Evolutionary conservation across 1,140 invertebrate species (phyloP).

Genomic region (Brachystomella parvula): DNA sequence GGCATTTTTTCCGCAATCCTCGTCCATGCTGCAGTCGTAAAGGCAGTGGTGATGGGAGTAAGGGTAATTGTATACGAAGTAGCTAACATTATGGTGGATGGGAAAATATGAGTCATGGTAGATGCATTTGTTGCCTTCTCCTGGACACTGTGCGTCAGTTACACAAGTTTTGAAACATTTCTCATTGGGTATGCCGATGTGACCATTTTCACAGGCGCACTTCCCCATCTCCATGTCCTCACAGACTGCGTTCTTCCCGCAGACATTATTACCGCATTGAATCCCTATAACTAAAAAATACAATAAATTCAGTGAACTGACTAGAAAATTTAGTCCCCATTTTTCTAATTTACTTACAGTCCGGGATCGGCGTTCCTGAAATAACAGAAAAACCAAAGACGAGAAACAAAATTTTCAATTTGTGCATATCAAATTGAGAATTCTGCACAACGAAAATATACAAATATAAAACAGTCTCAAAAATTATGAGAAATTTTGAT

Average conservation of each 20-base stretch:
- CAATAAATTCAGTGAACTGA: not conserved
- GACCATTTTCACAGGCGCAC: not conserved
- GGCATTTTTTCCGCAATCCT: not conserved
- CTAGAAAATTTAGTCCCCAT: not conserved
- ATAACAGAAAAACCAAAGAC: too few species aligned
- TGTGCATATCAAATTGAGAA: too few species aligned
- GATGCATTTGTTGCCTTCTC: not conserved
- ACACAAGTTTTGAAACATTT: not conserved
- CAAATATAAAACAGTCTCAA: too few species aligned
- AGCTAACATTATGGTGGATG: not conserved
- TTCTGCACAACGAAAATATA: too few species aligned
- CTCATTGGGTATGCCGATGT: not conserved
- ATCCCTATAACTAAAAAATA: not conserved
- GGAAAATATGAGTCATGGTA: not conserved
- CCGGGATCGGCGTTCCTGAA: too few species aligned
- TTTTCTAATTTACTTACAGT: not conserved
- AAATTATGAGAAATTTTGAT: too few species aligned
- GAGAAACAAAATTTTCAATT: too few species aligned
- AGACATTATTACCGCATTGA: not conserved
- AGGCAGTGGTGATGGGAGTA: constrained; percentile 1
- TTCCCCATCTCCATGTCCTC: not conserved
- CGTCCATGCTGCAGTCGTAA: not conserved
- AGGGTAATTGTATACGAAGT: not conserved
- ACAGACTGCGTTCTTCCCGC: not conserved
- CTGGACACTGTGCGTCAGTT: not conserved